phyloP scores from a whole-genome alignment of 2,113 vertebrate species.

The Strigops habroptila region DNA sequence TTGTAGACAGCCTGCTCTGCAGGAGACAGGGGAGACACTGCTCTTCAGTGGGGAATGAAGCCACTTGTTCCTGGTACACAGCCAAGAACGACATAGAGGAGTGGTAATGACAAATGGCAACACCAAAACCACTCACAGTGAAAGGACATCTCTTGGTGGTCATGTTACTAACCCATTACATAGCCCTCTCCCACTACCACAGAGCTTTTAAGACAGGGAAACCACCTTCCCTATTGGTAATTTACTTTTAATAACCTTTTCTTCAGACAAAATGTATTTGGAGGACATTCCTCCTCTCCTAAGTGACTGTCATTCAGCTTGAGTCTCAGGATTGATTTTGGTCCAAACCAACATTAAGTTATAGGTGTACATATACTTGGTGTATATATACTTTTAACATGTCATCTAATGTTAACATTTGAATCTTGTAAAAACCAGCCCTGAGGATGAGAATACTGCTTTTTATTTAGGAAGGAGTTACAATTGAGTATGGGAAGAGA shows the following conservation, averaged over 20 bases:
- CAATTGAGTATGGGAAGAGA: background rate
- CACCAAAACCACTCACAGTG: background rate
- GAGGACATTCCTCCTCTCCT: background rate
- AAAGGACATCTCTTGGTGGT: background rate
- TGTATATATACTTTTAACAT: background rate
- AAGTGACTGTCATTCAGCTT: background rate
- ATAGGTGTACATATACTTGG: accelerated
- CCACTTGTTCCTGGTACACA: background rate
- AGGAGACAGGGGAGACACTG: background rate
- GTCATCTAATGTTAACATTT: background rate
- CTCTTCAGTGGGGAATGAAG: background rate
- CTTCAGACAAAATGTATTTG: background rate
- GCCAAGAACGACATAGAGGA: accelerated
- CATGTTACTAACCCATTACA: accelerated
- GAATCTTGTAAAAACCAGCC: background rate
- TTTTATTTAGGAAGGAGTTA: background rate
- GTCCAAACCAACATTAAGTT: background rate
- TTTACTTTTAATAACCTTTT: background rate
- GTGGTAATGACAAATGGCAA: background rate
- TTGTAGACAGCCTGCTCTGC: conserved; percentile 95
- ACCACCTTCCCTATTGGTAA: background rate
- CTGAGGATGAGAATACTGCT: background rate
- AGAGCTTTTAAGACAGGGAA: background rate
- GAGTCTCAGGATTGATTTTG: background rate
- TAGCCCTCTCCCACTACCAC: background rate